Evolutionary conservation across 2,888 invertebrate genomes (phyloP).

Genomic region (Idaea dimidiata): DNA sequence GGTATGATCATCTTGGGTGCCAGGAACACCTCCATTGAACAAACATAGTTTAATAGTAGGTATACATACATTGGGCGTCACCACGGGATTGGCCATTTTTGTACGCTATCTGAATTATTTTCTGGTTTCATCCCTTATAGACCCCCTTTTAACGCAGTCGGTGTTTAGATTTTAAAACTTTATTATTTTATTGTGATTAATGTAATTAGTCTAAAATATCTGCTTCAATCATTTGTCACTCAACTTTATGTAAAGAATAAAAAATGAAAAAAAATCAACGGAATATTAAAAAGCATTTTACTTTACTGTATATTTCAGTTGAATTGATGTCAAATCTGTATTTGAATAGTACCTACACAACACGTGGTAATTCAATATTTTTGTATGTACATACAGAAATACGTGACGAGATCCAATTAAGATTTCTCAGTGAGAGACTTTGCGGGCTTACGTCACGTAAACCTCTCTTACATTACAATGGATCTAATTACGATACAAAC

Average conservation of each 20-base stretch:
- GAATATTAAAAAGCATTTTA: neutral
- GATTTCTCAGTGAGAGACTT: slow-evolving; percentile 17
- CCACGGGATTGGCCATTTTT: neutral
- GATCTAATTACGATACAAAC: slow-evolving; percentile 25
- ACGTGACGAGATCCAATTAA: slow-evolving; percentile 21
- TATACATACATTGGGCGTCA: neutral
- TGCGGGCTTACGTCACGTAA: slow-evolving; percentile 9
- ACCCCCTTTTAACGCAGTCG: no score
- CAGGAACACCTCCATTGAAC: no score
- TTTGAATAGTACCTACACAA: neutral
- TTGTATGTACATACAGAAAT: neutral
- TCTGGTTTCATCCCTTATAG: no score
- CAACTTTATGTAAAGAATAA: neutral
- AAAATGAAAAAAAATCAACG: neutral
- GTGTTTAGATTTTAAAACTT: no score
- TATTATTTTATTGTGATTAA: no score
- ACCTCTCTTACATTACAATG: slow-evolving; percentile 13
- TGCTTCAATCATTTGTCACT: neutral
- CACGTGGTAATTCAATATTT: neutral
- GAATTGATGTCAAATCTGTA: neutral
- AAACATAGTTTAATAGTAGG: no score
- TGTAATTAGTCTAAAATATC: no score
- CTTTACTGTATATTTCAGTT: neutral
- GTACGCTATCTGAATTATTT: no score
- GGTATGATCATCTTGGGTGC: no score